Evolutionary conservation across 2,888 invertebrate species (phyloP).

Genomic region (Micoletzkya japonica): DNA sequence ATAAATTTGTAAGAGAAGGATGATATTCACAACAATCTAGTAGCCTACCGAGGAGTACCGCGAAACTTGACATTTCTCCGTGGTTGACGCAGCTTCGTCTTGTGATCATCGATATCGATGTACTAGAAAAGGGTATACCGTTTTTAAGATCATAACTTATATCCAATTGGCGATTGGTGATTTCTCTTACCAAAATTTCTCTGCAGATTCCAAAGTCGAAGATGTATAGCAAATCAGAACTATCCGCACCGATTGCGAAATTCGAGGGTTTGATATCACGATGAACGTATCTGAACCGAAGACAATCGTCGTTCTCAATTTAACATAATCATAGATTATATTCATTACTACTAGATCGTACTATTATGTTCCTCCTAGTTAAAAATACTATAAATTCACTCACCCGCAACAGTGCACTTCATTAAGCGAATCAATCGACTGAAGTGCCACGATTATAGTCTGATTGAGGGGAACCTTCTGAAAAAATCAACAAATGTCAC

Average conservation of each 20-base stretch:
- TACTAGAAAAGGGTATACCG: too few relatives aligned
- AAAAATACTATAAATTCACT: not conserved
- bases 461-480: constrained; percentile 13
- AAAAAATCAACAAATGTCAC: not conserved
- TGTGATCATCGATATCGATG: too few relatives aligned
- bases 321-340: not conserved
- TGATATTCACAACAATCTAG: too few relatives aligned
- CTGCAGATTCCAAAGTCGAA: constrained; percentile 52
- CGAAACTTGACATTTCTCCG: too few relatives aligned
- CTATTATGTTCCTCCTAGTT: not conserved
- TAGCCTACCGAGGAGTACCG: too few relatives aligned
- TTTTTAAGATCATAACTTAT: too few relatives aligned
- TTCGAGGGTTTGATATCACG: constrained; percentile 53
- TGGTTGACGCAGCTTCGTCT: too few relatives aligned
- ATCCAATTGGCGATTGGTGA: too few relatives aligned
- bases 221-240: constrained; percentile 39
- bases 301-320: not conserved
- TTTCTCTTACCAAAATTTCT: constrained; percentile 13
- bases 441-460: constrained; percentile 3
- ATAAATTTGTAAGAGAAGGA: too few relatives aligned
- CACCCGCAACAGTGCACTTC: constrained; percentile 21
- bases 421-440: constrained; percentile 7
- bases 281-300: constrained; percentile 38
- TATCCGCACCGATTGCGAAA: constrained; percentile 38
- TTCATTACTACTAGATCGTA: not conserved